A percentile compares a stretch with the other conserved stretches of the same genome.
Evolutionary conservation across 1,140 invertebrate genomes (phyloP).

Genomic region (Bradysia coprophila): DNA sequence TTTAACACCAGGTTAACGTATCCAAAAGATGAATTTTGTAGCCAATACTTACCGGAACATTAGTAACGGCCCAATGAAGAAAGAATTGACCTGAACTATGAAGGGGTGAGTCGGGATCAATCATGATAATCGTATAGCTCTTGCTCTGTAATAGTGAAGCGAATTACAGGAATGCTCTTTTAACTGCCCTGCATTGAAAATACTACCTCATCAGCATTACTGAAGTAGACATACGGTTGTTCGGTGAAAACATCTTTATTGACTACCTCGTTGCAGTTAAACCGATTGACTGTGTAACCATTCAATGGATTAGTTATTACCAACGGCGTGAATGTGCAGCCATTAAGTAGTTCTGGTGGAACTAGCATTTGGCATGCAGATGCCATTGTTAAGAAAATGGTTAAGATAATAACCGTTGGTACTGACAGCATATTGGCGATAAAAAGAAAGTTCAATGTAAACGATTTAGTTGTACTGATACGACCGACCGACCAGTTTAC

Average conservation of each 20-base stretch:
- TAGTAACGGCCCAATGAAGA: neutral
- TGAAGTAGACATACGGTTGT: neutral
- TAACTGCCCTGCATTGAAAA: neutral
- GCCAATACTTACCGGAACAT: neutral
- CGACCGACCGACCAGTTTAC: no score
- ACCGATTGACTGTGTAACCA: neutral
- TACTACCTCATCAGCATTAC: neutral
- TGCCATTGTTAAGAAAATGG: neutral
- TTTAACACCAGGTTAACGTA: no score
- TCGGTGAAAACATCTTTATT: neutral
- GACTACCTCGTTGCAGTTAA: neutral
- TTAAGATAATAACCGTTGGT: neutral
- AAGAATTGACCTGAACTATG: neutral
- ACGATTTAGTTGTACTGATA: no score
- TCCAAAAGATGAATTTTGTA: no score
- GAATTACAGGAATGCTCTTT: neutral
- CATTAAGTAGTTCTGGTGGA: neutral
- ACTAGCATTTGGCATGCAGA: neutral
- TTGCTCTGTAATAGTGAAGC: neutral
- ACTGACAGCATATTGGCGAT: neutral
- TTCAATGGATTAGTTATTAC: neutral
- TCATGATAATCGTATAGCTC: neutral
- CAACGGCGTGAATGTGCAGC: neutral
- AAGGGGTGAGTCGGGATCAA: neutral
- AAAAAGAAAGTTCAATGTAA: no score